Percentiles rank a stretch among this genome's conserved stretches.
These are phyloP conservation scores for Lasioglossum oenotherae DNA, from an alignment of 2,888 invertebrate genomes.

Conservation along the genomic window DNA sequence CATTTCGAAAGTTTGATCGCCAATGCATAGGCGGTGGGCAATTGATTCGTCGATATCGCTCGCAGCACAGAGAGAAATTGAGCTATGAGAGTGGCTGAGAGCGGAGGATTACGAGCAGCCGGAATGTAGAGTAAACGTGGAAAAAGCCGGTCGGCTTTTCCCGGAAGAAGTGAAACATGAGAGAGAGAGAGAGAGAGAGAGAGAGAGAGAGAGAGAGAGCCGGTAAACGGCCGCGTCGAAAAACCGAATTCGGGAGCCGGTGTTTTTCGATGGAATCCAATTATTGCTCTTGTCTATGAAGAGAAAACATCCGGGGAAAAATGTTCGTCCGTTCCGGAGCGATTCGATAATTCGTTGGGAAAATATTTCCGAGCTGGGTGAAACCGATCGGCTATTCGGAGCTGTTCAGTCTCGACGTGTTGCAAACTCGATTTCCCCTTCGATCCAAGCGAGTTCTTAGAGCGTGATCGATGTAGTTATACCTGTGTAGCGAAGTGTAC, in stretches of 20 bases:
- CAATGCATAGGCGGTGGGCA: background rate
- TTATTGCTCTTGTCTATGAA: constrained; percentile 23
- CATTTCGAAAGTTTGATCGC: background rate
- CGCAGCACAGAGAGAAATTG: background rate
- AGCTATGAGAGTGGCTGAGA: background rate
- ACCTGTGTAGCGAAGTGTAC: background rate
- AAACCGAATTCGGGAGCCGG: background rate
- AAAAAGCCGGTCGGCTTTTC: background rate
- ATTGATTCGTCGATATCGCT: constrained; percentile 24
- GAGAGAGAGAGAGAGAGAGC: background rate
- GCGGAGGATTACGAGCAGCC: background rate
- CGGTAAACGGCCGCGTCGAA: background rate
- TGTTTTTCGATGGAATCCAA: constrained; percentile 41
- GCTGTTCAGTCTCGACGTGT: constrained; percentile 22
- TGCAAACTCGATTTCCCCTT: constrained; percentile 6
- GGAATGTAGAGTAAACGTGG: background rate
- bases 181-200: background rate
- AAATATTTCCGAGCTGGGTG: background rate
- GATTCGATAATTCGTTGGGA: constrained; percentile 36
- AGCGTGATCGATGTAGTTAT: background rate
- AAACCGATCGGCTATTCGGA: constrained; percentile 4
- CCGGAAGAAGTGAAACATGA: constrained; percentile 15
- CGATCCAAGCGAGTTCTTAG: background rate
- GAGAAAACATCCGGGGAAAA: background rate
- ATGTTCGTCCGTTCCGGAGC: constrained; percentile 5